phyloP scores from a whole-genome alignment of 1,140 invertebrate species.

The Stegodyphus dumicola region DNA sequence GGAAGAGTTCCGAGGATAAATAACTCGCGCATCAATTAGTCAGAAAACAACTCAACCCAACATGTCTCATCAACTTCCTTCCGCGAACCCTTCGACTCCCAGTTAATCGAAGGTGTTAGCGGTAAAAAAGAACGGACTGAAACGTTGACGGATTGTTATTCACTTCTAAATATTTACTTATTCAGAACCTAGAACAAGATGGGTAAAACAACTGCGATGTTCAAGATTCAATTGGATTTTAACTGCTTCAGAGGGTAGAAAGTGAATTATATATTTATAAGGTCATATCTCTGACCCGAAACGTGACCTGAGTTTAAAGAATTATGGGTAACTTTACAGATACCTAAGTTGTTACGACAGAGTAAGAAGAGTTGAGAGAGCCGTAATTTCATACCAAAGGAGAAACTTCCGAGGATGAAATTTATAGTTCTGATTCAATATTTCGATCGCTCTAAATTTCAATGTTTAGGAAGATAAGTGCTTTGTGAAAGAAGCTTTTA shows the following conservation, averaged over 20 bases:
- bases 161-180: neutral
- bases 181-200: neutral
- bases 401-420: too few relatives aligned
- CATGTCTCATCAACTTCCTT: neutral
- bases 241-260: constrained; percentile 4
- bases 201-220: constrained; percentile 17
- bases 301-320: constrained; percentile 31
- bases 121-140: neutral
- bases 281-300: constrained; percentile 38
- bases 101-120: neutral
- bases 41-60: constrained; percentile 31
- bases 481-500: too few relatives aligned
- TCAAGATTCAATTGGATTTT: neutral
- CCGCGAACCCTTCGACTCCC: neutral
- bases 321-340: neutral
- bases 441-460: too few relatives aligned
- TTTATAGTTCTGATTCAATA: too few relatives aligned
- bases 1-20: neutral
- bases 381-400: too few relatives aligned
- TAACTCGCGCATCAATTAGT: neutral
- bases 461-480: too few relatives aligned
- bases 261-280: constrained; percentile 2
- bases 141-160: neutral
- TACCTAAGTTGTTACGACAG: neutral
- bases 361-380: too few relatives aligned